These are phyloP conservation scores for Odontophorus gujanensis DNA, from an alignment of 2,113 vertebrate species.

Conservation along the genomic window DNA sequence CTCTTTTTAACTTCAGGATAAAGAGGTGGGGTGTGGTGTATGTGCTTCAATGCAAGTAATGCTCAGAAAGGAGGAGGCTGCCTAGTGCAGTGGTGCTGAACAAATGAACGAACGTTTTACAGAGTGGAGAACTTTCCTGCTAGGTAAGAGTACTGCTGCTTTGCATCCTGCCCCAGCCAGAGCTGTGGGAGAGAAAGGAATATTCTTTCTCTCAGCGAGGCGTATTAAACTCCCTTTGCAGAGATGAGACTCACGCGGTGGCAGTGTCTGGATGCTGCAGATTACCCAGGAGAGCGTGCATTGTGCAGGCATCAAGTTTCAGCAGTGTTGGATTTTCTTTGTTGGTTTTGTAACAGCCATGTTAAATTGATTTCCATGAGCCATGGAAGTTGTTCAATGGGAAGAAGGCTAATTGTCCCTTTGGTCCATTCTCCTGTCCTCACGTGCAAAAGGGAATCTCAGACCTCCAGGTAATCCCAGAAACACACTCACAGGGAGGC, in stretches of 20 bases:
- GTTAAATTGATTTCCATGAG: constrained; percentile 40
- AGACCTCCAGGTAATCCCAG: not conserved
- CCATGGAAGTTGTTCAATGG: not conserved
- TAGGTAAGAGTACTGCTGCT: not conserved
- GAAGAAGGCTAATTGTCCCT: not conserved
- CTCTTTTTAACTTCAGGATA: not conserved
- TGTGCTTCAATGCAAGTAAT: not conserved
- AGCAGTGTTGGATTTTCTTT: constrained; percentile 15
- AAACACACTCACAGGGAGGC: not conserved
- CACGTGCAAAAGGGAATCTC: not conserved
- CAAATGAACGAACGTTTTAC: not conserved
- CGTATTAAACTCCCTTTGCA: not conserved
- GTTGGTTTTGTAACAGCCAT: not conserved
- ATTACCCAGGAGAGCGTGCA: not conserved
- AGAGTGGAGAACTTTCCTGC: not conserved
- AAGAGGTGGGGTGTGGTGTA: not conserved
- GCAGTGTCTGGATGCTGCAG: not conserved
- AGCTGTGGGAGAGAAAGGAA: not conserved
- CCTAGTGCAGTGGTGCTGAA: not conserved
- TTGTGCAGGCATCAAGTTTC: constrained; percentile 24
- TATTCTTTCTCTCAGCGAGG: not conserved
- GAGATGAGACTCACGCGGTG: not conserved
- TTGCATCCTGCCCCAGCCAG: not conserved
- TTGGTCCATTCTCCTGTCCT: not conserved
- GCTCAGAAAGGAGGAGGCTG: not conserved